These are phyloP conservation scores for Escarpia spicata DNA, from an alignment of 2,888 invertebrate species.

Conservation along the genomic window DNA sequence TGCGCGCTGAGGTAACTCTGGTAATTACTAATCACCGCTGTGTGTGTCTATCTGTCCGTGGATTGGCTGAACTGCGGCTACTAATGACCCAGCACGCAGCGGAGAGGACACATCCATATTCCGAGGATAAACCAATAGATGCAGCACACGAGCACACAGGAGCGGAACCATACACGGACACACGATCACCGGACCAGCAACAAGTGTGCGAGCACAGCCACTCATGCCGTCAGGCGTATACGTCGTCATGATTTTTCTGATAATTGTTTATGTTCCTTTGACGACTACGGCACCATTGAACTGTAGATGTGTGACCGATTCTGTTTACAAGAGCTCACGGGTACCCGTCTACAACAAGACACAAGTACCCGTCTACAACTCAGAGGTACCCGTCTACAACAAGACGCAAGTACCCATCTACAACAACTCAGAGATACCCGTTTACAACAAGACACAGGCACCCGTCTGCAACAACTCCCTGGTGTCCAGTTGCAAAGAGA, in stretches of 20 bases:
- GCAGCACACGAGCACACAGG: neutral
- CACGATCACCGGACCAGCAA: neutral
- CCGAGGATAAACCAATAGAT: neutral
- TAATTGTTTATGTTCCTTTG: neutral
- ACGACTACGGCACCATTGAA: neutral
- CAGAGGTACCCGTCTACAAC: neutral
- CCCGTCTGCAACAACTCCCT: too few relatives aligned
- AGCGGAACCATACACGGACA: neutral
- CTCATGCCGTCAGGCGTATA: neutral
- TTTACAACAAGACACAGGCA: too few relatives aligned
- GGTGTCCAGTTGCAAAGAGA: neutral
- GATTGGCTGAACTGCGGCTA: neutral
- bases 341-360: neutral
- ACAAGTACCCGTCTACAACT: neutral
- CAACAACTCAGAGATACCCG: neutral
- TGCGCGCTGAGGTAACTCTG: neutral
- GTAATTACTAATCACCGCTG: neutral
- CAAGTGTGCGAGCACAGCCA: neutral
- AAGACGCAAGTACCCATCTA: neutral
- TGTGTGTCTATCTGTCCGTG: neutral
- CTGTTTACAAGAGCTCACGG: neutral
- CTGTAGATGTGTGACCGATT: neutral
- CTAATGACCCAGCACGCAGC: neutral
- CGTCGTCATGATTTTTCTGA: neutral
- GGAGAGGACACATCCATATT: neutral